Conservation (phyloP, 2,888 invertebrate species). For the Sesia bembeciformis region DNA sequence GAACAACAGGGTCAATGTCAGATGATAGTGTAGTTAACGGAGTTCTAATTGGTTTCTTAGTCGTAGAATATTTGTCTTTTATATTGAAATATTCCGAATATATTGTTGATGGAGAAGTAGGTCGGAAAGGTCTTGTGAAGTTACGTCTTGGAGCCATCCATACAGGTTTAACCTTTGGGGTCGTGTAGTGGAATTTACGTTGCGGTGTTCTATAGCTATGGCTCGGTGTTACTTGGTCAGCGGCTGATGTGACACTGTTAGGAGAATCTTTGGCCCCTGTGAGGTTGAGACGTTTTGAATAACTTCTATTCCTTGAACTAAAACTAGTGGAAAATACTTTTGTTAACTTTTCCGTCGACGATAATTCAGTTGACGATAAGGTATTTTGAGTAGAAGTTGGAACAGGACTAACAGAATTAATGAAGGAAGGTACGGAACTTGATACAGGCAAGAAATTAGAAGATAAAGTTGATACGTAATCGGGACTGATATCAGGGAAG, state of each 20-base stretch:
- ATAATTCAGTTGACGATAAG: slow-evolving; percentile 34
- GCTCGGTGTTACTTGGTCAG: slow-evolving; percentile 27
- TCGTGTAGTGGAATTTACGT: slow-evolving; percentile 52
- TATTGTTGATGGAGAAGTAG: slow-evolving; percentile 47
- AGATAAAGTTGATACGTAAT: slow-evolving; percentile 19
- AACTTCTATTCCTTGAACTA: slow-evolving; percentile 39
- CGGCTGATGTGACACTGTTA: slow-evolving; percentile 48
- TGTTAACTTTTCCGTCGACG: slow-evolving; percentile 34
- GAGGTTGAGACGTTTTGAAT: slow-evolving; percentile 53
- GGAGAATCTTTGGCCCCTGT: slow-evolving; percentile 46
- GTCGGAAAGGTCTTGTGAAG: slow-evolving; percentile 27
- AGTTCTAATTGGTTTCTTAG: slow-evolving; percentile 32
- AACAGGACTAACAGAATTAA: slow-evolving; percentile 22
- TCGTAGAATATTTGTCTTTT: slow-evolving; percentile 38
- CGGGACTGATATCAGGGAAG: slow-evolving; percentile 8
- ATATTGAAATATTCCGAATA: slow-evolving; percentile 60
- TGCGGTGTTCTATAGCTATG: slow-evolving; percentile 28
- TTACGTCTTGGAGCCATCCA: slow-evolving; percentile 62
- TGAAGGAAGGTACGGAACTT: slow-evolving; percentile 17
- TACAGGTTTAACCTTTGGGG: slow-evolving; percentile 50
- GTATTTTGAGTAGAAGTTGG: slow-evolving; percentile 36
- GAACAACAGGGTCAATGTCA: slow-evolving; percentile 64
- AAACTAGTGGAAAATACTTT: slow-evolving; percentile 33
- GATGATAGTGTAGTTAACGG: slow-evolving; percentile 58
- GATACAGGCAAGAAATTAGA: slow-evolving; percentile 29